phyloP scores from a whole-genome alignment of 2,888 invertebrate genomes.

The Bellardia bayeri region DNA sequence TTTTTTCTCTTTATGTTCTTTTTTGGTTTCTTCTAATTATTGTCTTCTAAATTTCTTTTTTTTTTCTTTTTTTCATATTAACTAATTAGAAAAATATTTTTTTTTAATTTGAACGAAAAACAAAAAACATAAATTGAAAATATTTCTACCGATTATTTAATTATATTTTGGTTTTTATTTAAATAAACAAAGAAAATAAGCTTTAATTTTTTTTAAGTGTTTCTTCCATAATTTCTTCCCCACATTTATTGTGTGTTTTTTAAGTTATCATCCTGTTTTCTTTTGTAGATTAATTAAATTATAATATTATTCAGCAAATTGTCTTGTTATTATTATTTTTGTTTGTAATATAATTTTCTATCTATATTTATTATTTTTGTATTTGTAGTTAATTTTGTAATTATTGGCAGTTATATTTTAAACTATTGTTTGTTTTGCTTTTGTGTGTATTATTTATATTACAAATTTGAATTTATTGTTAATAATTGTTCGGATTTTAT shows the following conservation, averaged over 20 bases:
- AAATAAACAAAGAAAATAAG: conserved; percentile 52
- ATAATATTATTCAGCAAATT: conserved; percentile 61
- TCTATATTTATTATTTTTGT: conserved; percentile 73
- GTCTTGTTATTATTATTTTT: conserved; percentile 11
- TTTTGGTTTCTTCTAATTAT: conserved; percentile 79
- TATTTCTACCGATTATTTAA: conserved; percentile 38
- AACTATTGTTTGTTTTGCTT: conserved; percentile 14
- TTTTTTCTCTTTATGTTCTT: conserved; percentile 58
- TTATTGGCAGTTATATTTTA: conserved; percentile 68
- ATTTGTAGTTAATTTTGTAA: conserved; percentile 25
- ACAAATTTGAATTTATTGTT: conserved; percentile 37
- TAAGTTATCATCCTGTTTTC: conserved; percentile 6
- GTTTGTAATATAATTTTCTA: conserved; percentile 68
- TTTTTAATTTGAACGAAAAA: not conserved
- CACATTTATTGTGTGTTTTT: conserved; percentile 27
- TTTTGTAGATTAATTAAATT: conserved; percentile 43
- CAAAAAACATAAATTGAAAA: conserved; percentile 19
- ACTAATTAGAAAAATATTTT: conserved; percentile 35
- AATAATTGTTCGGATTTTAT: not conserved
- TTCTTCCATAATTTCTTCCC: conserved; percentile 58
- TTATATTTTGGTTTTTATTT: not conserved
- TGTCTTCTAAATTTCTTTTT: conserved; percentile 81
- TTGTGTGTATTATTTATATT: conserved; percentile 48
- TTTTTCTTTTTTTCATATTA: conserved; percentile 39
- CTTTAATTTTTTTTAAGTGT: conserved; percentile 38